Evolutionary conservation across 2,888 invertebrate species (phyloP), one percentile per base, ranked within the genome.

Genomic region (Eucriotettix oculatus): DNA sequence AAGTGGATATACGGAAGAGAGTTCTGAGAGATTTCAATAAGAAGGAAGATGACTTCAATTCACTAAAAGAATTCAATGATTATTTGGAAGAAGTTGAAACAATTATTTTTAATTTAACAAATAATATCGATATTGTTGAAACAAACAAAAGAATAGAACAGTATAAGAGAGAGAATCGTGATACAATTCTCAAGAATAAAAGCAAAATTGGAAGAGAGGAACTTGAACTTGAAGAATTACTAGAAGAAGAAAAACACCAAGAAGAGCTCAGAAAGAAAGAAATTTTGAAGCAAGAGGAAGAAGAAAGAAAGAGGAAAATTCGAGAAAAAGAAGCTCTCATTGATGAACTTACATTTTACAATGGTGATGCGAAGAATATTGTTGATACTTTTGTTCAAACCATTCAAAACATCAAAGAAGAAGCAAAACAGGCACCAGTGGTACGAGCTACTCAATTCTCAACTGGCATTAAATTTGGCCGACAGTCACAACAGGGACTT

Each of bases 21-120:
- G 85, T 99, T 29, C 75, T 95, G 12, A 82, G 86, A 66, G 93
- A 97, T 73, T 98, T 87, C 70, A 97, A 96, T 70, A 94, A 96
- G 70, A 92, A 88, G 70, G 92, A 95, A 71, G 93, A 94, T 66
- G 98, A 99, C 73, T 99, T 99, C 72, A 71, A 76, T 0, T 78
- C 84, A 0, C 72, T 94, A 60, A 76, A 82, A 52, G 95, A 93
- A 62, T 99, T 87, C 73, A 97, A 99, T 74, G 90, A 97, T 74
- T 99, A 99, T 73, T 78, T 99, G 66, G 99, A 99, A 75, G 90
- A 92, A 75, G 83, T 97, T 53, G 98, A 97, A 74, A 84, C 83
- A 0, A 89, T 96, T 66, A 85, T 98, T 62, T 95, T 82, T 72
- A 96, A 96, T 77, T 76, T 98, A 67, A 83, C 85, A 1, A 90